phyloP scores from a whole-genome alignment of 35 echinoderm and acorn worm species.

The Lytechinus variegatus region DNA sequence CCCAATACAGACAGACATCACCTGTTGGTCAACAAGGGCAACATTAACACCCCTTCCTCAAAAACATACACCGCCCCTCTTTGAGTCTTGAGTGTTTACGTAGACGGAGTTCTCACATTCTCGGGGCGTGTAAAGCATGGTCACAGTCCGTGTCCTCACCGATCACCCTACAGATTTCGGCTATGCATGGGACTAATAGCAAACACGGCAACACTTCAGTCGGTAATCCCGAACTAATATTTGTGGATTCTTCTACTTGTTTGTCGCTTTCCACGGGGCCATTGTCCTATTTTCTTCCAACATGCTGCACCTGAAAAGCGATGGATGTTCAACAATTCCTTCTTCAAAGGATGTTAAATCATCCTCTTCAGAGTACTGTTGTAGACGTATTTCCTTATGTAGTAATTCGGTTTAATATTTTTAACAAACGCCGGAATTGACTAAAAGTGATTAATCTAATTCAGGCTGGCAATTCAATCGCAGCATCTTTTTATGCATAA shows the following conservation, averaged over 20 bases:
- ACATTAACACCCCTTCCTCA: neutral
- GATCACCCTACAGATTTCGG: neutral
- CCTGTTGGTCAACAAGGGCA: neutral
- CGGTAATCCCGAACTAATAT: neutral
- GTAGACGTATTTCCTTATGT: neutral
- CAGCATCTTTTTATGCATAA: neutral
- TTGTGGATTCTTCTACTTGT: neutral
- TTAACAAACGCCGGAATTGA: neutral
- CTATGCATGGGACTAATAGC: neutral
- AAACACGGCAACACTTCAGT: constrained; percentile 1
- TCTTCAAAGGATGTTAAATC: neutral
- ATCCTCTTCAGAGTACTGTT: neutral
- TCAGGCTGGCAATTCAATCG: neutral
- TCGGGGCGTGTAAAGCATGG: neutral
- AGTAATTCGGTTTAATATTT: neutral
- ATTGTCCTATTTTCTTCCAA: neutral
- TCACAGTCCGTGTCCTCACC: neutral
- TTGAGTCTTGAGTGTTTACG: neutral
- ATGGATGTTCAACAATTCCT: neutral
- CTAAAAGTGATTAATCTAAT: neutral
- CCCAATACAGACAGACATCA: neutral
- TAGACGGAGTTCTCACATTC: neutral
- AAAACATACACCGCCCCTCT: neutral
- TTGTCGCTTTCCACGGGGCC: neutral
- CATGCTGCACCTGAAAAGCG: neutral